These are phyloP conservation scores for Melolontha melolontha DNA, from an alignment of 2,888 invertebrate genomes.

Conservation along the genomic window DNA sequence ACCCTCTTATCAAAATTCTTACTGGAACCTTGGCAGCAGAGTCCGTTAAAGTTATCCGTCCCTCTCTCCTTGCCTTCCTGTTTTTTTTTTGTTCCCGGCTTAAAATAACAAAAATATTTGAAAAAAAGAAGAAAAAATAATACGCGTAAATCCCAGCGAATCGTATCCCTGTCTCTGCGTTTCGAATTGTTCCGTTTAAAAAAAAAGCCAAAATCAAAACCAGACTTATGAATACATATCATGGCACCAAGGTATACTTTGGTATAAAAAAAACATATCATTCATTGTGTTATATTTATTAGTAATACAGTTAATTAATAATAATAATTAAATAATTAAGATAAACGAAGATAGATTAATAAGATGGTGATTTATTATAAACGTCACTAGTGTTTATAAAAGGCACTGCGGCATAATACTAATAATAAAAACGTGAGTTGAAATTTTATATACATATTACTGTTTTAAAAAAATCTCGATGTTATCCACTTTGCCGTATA, in stretches of 20 bases:
- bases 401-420: conserved; percentile 42
- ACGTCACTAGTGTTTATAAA: conserved; percentile 36
- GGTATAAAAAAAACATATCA: conserved; percentile 57
- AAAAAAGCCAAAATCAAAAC: conserved; percentile 45
- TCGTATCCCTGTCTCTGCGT: neutral
- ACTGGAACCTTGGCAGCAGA: conserved; percentile 60
- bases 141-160: neutral
- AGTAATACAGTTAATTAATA: conserved; percentile 38
- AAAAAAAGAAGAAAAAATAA: conserved; percentile 1
- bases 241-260: conserved; percentile 58
- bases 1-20: conserved; percentile 53
- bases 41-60: conserved; percentile 60
- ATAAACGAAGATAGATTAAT: conserved; percentile 8
- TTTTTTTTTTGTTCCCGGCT: neutral
- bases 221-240: conserved; percentile 63
- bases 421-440: conserved; percentile 36
- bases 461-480: conserved; percentile 45
- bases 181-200: conserved; percentile 20
- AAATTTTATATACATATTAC: conserved; percentile 46
- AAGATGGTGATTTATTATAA: conserved; percentile 29
- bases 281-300: conserved; percentile 38
- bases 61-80: conserved; percentile 44
- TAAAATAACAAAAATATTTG: conserved; percentile 1
- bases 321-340: conserved; percentile 31
- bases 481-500: conserved; percentile 58